Evolutionary conservation across 2,797 vertebrate species (phyloP).

Genomic region (Rhodeus uyekii): DNA sequence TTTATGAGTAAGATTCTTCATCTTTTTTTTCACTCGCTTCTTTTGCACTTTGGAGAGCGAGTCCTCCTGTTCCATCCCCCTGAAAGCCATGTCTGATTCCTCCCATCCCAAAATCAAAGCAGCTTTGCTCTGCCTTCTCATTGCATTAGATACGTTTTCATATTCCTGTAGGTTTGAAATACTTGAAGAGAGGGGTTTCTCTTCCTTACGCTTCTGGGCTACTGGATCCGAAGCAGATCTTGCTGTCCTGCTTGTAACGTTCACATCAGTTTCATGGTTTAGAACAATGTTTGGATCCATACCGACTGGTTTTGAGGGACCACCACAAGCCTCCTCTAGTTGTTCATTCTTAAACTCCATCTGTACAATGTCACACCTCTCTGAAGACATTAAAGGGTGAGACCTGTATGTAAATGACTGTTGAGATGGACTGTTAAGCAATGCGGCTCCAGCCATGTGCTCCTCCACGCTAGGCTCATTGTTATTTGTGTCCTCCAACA

Average conservation of each 20-base stretch:
- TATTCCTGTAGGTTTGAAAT: neutral
- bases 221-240: slow-evolving; percentile 31
- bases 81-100: neutral
- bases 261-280: neutral
- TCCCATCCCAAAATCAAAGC: neutral
- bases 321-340: neutral
- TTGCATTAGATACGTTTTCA: neutral
- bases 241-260: neutral
- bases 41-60: slow-evolving; percentile 3
- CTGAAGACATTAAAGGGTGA: neutral
- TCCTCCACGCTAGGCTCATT: neutral
- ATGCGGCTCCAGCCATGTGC: neutral
- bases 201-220: neutral
- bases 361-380: neutral
- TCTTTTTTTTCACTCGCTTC: slow-evolving; percentile 22
- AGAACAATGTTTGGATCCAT: neutral
- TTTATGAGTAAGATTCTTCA: slow-evolving; percentile 13
- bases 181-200: slow-evolving; percentile 6
- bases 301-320: neutral
- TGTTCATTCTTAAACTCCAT: neutral
- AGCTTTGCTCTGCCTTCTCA: neutral
- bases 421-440: neutral
- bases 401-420: neutral
- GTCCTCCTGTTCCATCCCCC: neutral
- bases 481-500: neutral